Evolutionary conservation across 2,797 vertebrate genomes (phyloP).

Genomic region (Gambusia yucatana): DNA sequence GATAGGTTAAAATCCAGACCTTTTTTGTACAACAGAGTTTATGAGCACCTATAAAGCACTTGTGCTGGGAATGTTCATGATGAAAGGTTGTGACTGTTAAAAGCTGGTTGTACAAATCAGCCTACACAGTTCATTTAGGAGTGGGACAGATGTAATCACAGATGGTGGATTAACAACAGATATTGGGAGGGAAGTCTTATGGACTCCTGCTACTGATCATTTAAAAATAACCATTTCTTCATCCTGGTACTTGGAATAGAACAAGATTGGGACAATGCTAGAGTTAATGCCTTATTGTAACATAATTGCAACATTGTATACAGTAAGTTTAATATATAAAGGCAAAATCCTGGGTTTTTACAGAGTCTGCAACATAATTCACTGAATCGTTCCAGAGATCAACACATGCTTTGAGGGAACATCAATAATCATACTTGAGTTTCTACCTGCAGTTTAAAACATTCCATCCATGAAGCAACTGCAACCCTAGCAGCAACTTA

Average conservation of each 20-base stretch:
- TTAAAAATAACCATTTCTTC: background rate
- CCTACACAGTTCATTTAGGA: background rate
- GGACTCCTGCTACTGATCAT: background rate
- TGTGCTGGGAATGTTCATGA: background rate
- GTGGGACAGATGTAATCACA: background rate
- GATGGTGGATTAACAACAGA: background rate
- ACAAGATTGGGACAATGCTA: background rate
- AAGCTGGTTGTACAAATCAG: background rate
- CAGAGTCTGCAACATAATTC: background rate
- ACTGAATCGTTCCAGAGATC: background rate
- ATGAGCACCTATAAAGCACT: background rate
- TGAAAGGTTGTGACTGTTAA: background rate
- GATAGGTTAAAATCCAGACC: background rate
- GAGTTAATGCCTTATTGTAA: background rate
- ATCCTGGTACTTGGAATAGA: background rate
- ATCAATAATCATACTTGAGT: background rate
- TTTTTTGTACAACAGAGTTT: background rate
- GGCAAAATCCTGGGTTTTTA: background rate
- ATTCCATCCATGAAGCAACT: background rate
- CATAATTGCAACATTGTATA: background rate
- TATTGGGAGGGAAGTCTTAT: background rate
- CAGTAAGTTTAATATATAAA: background rate
- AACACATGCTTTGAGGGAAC: background rate
- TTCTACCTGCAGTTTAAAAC: background rate
- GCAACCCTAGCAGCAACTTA: background rate